A percentile compares a stretch with the other conserved stretches of the same genome.
Conservation (phyloP, 2,113 vertebrate species). For the Tachuris rubrigastra region DNA sequence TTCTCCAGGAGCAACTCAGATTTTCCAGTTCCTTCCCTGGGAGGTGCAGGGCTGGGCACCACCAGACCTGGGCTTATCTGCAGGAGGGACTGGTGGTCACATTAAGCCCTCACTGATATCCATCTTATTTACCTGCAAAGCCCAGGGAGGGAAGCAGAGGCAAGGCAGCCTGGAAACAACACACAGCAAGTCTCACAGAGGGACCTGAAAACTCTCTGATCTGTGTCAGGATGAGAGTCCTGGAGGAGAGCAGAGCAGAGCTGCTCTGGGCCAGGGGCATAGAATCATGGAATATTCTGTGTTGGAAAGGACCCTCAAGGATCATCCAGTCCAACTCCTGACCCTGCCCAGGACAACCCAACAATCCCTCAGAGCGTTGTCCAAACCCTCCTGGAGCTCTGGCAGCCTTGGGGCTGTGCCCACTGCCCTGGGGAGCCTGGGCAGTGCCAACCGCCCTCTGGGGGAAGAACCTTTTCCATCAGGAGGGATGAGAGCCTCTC, state of each 20-base stretch:
- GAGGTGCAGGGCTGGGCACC: rapidly evolving
- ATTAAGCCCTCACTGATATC: background rate
- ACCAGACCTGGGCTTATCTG: background rate
- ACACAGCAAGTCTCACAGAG: constrained; percentile 27
- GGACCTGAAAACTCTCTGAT: constrained; percentile 17
- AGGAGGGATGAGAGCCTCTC: background rate
- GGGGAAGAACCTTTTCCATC: background rate
- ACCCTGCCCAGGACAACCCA: background rate
- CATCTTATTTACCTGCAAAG: background rate
- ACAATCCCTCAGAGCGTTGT: rapidly evolving
- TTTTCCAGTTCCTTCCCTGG: background rate
- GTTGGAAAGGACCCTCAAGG: background rate
- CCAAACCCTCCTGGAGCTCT: background rate
- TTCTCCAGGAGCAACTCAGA: background rate
- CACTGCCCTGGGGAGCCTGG: background rate
- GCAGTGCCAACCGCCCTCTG: background rate
- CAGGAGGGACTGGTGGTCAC: background rate
- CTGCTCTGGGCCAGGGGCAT: rapidly evolving
- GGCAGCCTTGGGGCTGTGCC: rapidly evolving
- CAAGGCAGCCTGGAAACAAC: constrained; percentile 32
- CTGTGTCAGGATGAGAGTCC: background rate
- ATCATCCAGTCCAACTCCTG: rapidly evolving
- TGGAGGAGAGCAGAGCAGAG: background rate
- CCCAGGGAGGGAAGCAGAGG: background rate
- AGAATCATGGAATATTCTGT: background rate